These are phyloP conservation scores for Sebastes hopkinsi DNA, from an alignment of 2,797 vertebrate species.

Conservation along the genomic window DNA sequence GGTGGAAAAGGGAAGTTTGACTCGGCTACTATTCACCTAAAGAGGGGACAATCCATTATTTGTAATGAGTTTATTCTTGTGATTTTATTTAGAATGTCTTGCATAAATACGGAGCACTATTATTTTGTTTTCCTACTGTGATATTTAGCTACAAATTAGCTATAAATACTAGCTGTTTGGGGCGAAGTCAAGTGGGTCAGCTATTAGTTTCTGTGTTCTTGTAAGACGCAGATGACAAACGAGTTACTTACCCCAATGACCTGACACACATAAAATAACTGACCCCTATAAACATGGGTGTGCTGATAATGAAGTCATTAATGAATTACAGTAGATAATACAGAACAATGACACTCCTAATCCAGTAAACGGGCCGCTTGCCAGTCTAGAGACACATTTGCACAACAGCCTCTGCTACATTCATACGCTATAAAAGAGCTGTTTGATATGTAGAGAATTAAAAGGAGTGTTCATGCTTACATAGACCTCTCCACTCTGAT, in stretches of 20 bases:
- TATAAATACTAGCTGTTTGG: neutral
- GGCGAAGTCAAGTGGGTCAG: constrained; percentile 6
- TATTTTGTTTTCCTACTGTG: neutral
- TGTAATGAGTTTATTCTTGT: neutral
- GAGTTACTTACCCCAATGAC: neutral
- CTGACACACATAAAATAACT: constrained; percentile 1
- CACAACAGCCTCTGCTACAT: neutral
- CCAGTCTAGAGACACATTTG: neutral
- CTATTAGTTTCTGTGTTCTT: neutral
- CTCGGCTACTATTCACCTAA: constrained; percentile 75
- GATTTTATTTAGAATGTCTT: neutral
- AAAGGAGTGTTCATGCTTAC: constrained; percentile 71
- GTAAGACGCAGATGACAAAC: constrained; percentile 1
- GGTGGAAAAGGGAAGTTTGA: constrained; percentile 67
- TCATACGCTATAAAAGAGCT: neutral
- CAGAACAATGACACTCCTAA: neutral
- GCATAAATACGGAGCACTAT: neutral
- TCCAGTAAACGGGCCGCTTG: neutral
- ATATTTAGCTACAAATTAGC: neutral
- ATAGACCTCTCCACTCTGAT: constrained; percentile 73
- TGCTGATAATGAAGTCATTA: constrained; percentile 6
- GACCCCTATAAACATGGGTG: constrained; percentile 16
- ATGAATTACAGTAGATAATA: constrained; percentile 17
- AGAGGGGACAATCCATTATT: constrained; percentile 12
- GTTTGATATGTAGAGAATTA: neutral